These are phyloP conservation scores for Neoarius graeffei DNA, from an alignment of 2,113 vertebrate genomes.

Conservation along the genomic window DNA sequence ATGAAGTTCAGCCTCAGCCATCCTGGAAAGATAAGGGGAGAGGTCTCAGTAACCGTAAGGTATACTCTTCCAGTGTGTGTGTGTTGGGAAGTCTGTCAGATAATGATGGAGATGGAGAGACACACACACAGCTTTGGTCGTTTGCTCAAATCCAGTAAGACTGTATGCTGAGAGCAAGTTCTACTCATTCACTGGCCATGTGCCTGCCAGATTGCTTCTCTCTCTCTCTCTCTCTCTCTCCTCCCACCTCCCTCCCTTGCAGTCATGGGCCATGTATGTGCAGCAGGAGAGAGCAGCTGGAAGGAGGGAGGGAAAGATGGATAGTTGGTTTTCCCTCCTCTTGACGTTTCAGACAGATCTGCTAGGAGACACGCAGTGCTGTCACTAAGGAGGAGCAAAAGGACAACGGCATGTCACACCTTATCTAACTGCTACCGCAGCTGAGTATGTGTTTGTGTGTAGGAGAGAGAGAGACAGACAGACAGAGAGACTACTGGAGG, in stretches of 20 bases:
- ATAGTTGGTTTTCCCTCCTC: conserved; percentile 14
- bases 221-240: conserved; percentile 60
- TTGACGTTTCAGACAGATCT: conserved; percentile 31
- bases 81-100: conserved; percentile 45
- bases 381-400: conserved; percentile 21
- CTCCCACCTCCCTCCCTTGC: conserved; percentile 62
- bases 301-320: conserved; percentile 70
- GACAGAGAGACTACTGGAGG: conserved; percentile 5
- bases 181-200: conserved; percentile 81
- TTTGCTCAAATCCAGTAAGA: conserved; percentile 70
- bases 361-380: conserved; percentile 27
- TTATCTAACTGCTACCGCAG: conserved; percentile 10
- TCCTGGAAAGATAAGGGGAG: conserved; percentile 82
- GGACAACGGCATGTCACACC: conserved; percentile 37
- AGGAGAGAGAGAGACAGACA: not conserved
- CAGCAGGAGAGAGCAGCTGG: conserved; percentile 75
- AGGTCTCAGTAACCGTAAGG: conserved; percentile 70
- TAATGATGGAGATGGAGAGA: conserved; percentile 43
- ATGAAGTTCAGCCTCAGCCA: conserved; percentile 96
- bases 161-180: conserved; percentile 68
- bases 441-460: not conserved
- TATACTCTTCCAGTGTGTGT: conserved; percentile 56
- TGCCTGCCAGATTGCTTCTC: conserved; percentile 65
- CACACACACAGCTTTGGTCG: conserved; percentile 49
- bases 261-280: conserved; percentile 82